Percentiles rank a stretch among this genome's conserved stretches.
These are phyloP conservation scores for Merluccius polli DNA, from an alignment of 2,797 vertebrate genomes.

Conservation along the genomic window DNA sequence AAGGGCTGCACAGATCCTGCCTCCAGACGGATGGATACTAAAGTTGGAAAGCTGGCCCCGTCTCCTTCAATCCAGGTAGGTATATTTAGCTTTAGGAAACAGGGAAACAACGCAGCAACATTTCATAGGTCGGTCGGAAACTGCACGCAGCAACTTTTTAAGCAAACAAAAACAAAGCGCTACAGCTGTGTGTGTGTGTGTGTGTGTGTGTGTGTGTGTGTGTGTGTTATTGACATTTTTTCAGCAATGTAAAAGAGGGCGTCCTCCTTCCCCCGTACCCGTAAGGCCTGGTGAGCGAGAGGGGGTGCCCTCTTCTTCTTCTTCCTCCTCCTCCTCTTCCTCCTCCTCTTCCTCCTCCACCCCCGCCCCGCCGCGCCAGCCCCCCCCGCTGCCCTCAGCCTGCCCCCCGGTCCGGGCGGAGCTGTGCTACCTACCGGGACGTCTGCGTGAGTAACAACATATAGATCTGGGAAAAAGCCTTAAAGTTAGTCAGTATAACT, in stretches of 20 bases:
- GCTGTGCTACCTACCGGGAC: conserved; percentile 81
- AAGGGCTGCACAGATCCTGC: neutral
- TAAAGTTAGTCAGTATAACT: neutral
- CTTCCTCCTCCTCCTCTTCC: too few relatives aligned
- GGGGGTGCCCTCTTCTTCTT: conserved; percentile 12
- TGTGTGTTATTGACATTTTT: conserved; percentile 17
- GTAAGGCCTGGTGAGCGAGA: conserved; percentile 16
- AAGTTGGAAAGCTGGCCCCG: conserved; percentile 56
- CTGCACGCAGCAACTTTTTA: neutral
- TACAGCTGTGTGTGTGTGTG: neutral
- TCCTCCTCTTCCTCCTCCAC: too few relatives aligned
- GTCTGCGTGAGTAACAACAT: conserved; percentile 73
- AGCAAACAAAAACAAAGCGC: neutral
- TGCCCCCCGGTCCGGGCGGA: conserved; percentile 53
- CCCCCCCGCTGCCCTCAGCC: conserved; percentile 29
- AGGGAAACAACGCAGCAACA: neutral
- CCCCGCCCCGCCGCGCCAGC: conserved; percentile 10
- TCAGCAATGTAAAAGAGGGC: conserved; percentile 42
- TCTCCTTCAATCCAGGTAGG: conserved; percentile 69
- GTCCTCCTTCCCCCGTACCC: conserved; percentile 7
- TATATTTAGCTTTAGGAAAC: neutral
- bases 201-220: neutral
- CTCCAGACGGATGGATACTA: conserved; percentile 23
- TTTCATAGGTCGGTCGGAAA: neutral
- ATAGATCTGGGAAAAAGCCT: neutral